Conservation (phyloP, 2,113 vertebrate species). For the Neofelis nebulosa region DNA sequence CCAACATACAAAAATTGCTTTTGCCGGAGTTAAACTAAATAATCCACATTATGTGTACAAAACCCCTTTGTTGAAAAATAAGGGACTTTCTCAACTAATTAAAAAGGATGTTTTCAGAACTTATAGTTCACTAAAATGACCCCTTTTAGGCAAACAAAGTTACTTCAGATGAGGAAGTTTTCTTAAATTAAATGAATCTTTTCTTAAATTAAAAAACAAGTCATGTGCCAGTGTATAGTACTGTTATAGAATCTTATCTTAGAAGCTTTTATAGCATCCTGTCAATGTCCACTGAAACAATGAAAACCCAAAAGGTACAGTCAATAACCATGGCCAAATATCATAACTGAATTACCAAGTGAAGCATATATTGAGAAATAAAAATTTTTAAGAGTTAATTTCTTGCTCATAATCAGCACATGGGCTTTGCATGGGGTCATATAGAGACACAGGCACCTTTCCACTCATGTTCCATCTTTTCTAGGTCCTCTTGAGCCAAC, state of each 20-base stretch:
- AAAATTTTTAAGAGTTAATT: slow-evolving; percentile 28
- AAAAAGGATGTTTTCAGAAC: slow-evolving; percentile 89
- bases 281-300: slow-evolving; percentile 78
- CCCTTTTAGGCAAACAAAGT: slow-evolving; percentile 88
- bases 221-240: slow-evolving; percentile 88
- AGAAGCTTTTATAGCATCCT: slow-evolving; percentile 83
- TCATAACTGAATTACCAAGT: slow-evolving; percentile 78
- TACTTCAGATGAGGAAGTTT: slow-evolving; percentile 84
- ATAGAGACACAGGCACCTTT: not conserved
- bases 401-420: not conserved
- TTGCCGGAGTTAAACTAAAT: slow-evolving; percentile 88
- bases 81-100: slow-evolving; percentile 85
- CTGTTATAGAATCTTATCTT: slow-evolving; percentile 79
- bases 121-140: slow-evolving; percentile 91
- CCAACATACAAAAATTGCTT: slow-evolving; percentile 90
- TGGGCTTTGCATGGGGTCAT: not conserved
- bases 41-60: slow-evolving; percentile 89
- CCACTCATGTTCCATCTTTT: not conserved
- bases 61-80: slow-evolving; percentile 90
- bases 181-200: slow-evolving; percentile 83
- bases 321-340: slow-evolving; percentile 81
- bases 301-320: slow-evolving; percentile 76
- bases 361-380: slow-evolving; percentile 76
- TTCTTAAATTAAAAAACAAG: slow-evolving; percentile 85
- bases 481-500: not conserved